Evolutionary conservation across 2,888 invertebrate species (phyloP).

Genomic region (Cryptophagus acutangulus): DNA sequence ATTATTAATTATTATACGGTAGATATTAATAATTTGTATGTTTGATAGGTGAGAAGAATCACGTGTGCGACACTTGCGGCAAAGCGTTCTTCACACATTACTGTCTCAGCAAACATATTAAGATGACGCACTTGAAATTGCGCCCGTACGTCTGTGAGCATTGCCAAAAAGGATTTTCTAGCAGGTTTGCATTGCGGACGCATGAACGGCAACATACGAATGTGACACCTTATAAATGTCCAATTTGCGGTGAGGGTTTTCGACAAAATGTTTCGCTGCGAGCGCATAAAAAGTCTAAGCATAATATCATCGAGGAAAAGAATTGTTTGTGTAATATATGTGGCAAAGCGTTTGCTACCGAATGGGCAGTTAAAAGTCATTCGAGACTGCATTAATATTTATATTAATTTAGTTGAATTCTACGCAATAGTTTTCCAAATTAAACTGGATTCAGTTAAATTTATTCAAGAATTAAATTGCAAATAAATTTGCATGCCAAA

Average conservation of each 20-base stretch:
- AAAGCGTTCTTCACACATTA: slow-evolving; percentile 33
- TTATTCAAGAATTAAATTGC: neutral
- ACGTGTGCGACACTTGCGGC: slow-evolving; percentile 32
- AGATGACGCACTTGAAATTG: slow-evolving; percentile 35
- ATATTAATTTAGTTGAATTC: neutral
- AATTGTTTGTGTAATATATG: slow-evolving; percentile 32
- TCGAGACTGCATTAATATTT: slow-evolving; percentile 26
- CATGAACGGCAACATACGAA: slow-evolving; percentile 38
- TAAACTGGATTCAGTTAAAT: no score
- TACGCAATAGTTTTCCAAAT: no score
- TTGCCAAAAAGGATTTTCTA: slow-evolving; percentile 35
- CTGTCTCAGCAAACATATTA: slow-evolving; percentile 33
- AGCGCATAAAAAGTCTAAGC: slow-evolving; percentile 35
- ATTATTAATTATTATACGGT: slow-evolving; percentile 5
- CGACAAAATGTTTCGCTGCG: slow-evolving; percentile 37
- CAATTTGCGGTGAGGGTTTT: slow-evolving; percentile 34
- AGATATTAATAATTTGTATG: slow-evolving; percentile 7
- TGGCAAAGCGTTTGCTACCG: slow-evolving; percentile 26
- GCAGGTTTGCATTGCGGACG: slow-evolving; percentile 33
- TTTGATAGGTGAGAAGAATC: slow-evolving; percentile 31
- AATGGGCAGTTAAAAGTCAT: slow-evolving; percentile 26
- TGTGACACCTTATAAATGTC: slow-evolving; percentile 35
- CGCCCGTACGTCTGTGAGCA: slow-evolving; percentile 33
- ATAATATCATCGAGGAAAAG: slow-evolving; percentile 32
- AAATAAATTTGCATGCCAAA: no score